These are phyloP conservation scores for Pachypeltis micranthus DNA, from an alignment of 1,140 invertebrate genomes.

Conservation along the genomic window DNA sequence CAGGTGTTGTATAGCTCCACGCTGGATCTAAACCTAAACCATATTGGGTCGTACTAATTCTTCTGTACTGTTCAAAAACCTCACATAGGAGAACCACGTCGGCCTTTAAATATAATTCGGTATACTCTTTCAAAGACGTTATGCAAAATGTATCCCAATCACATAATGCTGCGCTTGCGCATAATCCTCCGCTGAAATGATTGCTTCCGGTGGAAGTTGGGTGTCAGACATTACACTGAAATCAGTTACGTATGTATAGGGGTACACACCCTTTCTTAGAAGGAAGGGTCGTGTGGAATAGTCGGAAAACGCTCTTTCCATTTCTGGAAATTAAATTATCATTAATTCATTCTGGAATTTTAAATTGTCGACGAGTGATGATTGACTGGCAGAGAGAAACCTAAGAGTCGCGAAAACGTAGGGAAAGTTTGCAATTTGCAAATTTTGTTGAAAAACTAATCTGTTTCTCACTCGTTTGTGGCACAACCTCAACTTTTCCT, in stretches of 20 bases:
- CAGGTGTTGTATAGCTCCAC: conserved; percentile 34
- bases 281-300: background rate
- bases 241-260: conserved; percentile 28
- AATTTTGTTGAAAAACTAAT: too few relatives aligned
- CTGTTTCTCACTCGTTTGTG: too few relatives aligned
- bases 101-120: conserved; percentile 33
- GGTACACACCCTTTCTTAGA: conserved; percentile 28
- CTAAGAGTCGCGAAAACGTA: background rate
- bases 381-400: background rate
- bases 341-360: too few relatives aligned
- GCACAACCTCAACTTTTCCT: too few relatives aligned
- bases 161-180: too few relatives aligned
- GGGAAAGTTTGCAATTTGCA: too few relatives aligned
- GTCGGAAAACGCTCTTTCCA: background rate
- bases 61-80: conserved; percentile 37
- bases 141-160: too few relatives aligned
- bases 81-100: conserved; percentile 36
- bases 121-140: too few relatives aligned
- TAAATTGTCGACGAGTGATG: background rate
- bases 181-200: too few relatives aligned
- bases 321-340: background rate
- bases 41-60: conserved; percentile 24
- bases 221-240: conserved; percentile 19
- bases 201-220: too few relatives aligned
- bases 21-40: conserved; percentile 23